A percentile compares a stretch with the other conserved stretches of the same genome.
Conservation (phyloP, 2,888 invertebrate species). For the Patella depressa region DNA sequence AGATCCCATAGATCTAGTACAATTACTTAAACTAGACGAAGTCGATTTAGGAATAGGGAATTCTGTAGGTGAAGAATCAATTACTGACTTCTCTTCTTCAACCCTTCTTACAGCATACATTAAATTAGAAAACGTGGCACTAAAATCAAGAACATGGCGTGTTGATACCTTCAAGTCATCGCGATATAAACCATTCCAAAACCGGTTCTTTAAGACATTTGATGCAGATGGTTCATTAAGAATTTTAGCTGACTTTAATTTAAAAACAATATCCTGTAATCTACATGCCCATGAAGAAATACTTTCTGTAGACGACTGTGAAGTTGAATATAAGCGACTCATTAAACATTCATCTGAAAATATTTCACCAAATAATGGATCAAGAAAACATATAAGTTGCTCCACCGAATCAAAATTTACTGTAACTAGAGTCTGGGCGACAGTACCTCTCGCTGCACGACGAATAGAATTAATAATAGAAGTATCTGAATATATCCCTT, state of each 20-base stretch:
- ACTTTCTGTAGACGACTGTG: not conserved
- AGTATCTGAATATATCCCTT: no score
- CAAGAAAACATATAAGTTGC: not conserved
- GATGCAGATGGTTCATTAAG: not conserved
- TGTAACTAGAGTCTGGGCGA: not conserved
- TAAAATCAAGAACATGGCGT: no score
- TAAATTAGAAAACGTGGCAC: no score
- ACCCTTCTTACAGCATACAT: no score
- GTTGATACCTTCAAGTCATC: no score
- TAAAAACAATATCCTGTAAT: not conserved
- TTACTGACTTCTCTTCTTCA: no score
- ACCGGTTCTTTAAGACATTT: no score
- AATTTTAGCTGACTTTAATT: not conserved
- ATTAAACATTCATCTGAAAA: not conserved
- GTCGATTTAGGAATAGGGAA: no score
- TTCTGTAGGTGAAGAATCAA: no score
- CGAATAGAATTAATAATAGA: no score
- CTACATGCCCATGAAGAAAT: conserved; percentile 1
- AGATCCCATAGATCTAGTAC: not conserved
- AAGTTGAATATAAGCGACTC: not conserved
- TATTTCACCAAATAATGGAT: not conserved
- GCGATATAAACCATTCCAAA: no score
- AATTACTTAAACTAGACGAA: not conserved
- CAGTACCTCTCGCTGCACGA: no score
- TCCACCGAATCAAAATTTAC: not conserved